Conservation (phyloP, 2,888 invertebrate genomes). For the Siphonodentalium dalli region DNA sequence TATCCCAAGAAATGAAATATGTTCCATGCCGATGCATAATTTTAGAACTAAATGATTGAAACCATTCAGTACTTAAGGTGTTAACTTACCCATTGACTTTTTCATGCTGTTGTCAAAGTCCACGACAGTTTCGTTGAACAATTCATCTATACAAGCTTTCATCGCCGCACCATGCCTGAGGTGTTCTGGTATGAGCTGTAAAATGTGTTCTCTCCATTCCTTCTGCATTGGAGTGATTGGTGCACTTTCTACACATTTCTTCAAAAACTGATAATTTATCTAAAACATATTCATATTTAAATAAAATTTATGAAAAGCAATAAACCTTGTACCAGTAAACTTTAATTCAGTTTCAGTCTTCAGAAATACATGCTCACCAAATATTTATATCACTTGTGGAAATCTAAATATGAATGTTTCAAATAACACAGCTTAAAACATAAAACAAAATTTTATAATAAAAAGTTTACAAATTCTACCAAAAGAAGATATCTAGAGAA, state of each 20-base stretch:
- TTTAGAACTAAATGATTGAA: not conserved
- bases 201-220: conserved; percentile 60
- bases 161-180: conserved; percentile 44
- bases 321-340: too few species aligned
- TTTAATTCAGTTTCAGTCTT: too few species aligned
- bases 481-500: too few species aligned
- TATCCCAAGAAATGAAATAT: not conserved
- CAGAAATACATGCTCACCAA: too few species aligned
- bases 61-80: not conserved
- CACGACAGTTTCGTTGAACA: conserved; percentile 57
- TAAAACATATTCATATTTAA: too few species aligned
- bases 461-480: too few species aligned
- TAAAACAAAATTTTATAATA: too few species aligned
- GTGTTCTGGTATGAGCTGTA: conserved; percentile 57
- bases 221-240: conserved; percentile 63
- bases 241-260: conserved; percentile 61
- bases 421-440: too few species aligned
- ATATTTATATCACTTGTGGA: too few species aligned
- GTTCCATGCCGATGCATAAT: not conserved
- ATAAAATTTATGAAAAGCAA: too few species aligned
- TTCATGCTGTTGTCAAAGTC: conserved; percentile 63
- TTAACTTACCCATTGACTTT: conserved; percentile 60
- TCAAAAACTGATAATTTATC: conserved; percentile 64
- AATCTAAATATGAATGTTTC: too few species aligned
- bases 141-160: conserved; percentile 46